A percentile compares a stretch with the other conserved stretches of the same genome.
These are phyloP conservation scores for Ceratoteleas bidentatus DNA, from an alignment of 1,140 invertebrate species.

Conservation along the genomic window DNA sequence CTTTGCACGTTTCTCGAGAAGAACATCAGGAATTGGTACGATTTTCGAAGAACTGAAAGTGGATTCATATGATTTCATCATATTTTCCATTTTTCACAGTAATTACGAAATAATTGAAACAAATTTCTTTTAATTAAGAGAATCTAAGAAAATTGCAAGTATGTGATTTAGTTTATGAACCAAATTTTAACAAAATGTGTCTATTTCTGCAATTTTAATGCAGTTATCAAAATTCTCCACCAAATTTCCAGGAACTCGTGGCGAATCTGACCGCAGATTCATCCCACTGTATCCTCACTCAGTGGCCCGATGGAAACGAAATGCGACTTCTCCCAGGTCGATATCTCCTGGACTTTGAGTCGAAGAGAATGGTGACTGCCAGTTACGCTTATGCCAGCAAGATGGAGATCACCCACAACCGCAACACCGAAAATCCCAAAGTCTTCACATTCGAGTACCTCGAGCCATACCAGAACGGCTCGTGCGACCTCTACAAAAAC, in stretches of 20 bases:
- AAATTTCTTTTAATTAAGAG: no score
- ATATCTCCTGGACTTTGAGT: conserved; percentile 88
- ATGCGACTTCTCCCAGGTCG: conserved; percentile 81
- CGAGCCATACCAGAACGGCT: conserved; percentile 90
- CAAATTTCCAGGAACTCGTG: conserved; percentile 78
- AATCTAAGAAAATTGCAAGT: no score
- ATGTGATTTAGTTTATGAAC: no score
- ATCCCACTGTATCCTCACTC: conserved; percentile 83
- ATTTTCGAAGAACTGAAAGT: not conserved
- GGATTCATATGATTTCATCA: no score
- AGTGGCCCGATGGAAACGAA: conserved; percentile 83
- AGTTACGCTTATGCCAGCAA: conserved; percentile 85
- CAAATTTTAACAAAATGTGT: no score
- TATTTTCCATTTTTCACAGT: no score
- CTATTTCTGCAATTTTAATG: no score
- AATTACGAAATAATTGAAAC: no score
- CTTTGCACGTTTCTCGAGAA: conserved; percentile 81
- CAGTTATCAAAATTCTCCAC: not conserved
- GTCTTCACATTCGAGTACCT: conserved; percentile 94
- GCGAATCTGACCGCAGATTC: conserved; percentile 86
- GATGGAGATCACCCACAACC: conserved; percentile 90
- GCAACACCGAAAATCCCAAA: conserved; percentile 87
- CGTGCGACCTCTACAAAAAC: conserved; percentile 90
- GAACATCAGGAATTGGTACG: conserved; percentile 67
- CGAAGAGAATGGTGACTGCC: conserved; percentile 80